Base-by-base conservation (phyloP, 2,888 invertebrate genomes). In the Litoditis marina region DNA sequence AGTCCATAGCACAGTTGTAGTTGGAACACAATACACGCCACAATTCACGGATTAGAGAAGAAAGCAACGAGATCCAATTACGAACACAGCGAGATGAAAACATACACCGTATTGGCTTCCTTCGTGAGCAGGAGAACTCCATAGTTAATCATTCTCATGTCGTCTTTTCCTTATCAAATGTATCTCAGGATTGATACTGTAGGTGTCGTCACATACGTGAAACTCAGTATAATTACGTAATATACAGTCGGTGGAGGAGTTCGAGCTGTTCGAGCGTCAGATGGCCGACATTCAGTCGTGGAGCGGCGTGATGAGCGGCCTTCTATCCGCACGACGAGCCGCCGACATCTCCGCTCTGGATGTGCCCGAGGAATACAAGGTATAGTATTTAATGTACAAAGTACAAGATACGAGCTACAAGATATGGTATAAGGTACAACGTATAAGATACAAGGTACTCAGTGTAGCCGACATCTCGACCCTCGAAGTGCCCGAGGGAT, bases 261-360 rank as follows among this genome's bases (percentile, higher is more conserved):
- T 78, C 62, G 78, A 78, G 50, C 62, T 71, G 22, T 78, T 77
- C 53, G 78, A 78, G 63, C 63, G 65, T 32, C 64, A 70, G 52
- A 65, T 70, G 16, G 68, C 65, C 57, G 50, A 39, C 5, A 87
- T 90, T 80, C 89, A 89, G 84, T 88, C 88, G 73, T 90, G 90
- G 88, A 86, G 90, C 71, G 87, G 86, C 69, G 87, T 88, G 81
- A 88, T 89, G 78, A 88, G 89, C 82, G 87, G 87, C 77, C 87
- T 88, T 81, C 86, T 90, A 80, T 88, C 88, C 77, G 88, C 89
- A 76, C 87, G 90, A 79, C 86, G 90, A 74, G 88, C 89, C 79
- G 89, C 89, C 80, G 91, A 91, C 84, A 87, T 90, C 69, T 88
- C 89, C 66, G 89, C 90, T 69, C 89, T 89, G 82, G 90, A 91